Evolutionary conservation across 2,888 invertebrate genomes (phyloP).

Genomic region (Alitta virens): DNA sequence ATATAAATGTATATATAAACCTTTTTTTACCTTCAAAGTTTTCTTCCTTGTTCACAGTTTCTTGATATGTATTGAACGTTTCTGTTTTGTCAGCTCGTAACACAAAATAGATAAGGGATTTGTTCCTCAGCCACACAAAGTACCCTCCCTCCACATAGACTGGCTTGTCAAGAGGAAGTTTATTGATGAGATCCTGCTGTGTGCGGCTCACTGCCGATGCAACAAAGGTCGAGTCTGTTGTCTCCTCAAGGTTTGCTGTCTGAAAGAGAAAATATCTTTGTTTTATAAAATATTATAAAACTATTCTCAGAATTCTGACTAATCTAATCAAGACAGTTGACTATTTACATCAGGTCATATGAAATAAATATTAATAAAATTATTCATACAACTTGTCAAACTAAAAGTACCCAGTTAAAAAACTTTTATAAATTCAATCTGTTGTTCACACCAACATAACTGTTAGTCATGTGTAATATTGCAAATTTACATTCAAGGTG

Average conservation of each 20-base stretch:
- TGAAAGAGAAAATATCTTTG: slow-evolving; percentile 48
- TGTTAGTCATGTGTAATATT: no score
- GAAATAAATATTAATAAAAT: no score
- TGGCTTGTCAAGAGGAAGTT: slow-evolving; percentile 65
- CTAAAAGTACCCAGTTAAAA: no score
- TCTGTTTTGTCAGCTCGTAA: slow-evolving; percentile 66
- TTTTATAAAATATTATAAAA: no score
- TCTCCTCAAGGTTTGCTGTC: slow-evolving; percentile 71
- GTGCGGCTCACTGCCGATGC: slow-evolving; percentile 79
- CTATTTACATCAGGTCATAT: no score
- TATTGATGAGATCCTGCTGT: slow-evolving; percentile 70
- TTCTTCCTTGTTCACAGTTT: slow-evolving; percentile 24
- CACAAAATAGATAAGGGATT: slow-evolving; percentile 79
- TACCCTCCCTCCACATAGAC: slow-evolving; percentile 84
- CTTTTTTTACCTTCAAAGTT: slow-evolving; percentile 18
- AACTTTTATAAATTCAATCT: no score
- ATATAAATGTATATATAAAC: no score
- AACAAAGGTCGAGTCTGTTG: slow-evolving; percentile 87
- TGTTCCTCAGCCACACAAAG: slow-evolving; percentile 74
- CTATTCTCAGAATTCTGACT: no score
- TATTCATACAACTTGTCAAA: no score
- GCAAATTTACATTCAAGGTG: no score
- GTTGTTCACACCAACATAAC: no score
- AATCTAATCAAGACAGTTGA: no score
- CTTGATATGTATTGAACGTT: slow-evolving; percentile 11